Percentiles rank a stretch among this genome's conserved stretches.
phyloP scores from a whole-genome alignment of 2,888 invertebrate genomes.

The Cyclophora albipunctata region DNA sequence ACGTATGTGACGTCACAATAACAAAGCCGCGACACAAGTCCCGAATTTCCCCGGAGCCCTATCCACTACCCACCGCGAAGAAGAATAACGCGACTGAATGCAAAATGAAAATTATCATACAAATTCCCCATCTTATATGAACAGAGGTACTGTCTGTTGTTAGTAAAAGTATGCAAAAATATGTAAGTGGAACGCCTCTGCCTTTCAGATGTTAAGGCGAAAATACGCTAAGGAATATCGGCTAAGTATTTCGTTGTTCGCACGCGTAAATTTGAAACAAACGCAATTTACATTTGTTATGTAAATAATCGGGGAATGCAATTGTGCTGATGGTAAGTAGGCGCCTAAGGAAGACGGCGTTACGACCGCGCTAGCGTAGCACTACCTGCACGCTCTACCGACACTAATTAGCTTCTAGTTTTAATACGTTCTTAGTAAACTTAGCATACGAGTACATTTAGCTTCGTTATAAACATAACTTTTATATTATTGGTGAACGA shows the following conservation, averaged over 20 bases:
- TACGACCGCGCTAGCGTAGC: no score
- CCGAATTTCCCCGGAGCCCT: constrained; percentile 69
- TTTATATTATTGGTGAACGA: no score
- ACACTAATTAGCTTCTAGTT: no score
- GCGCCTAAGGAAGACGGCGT: no score
- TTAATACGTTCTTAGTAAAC: no score
- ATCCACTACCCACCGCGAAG: constrained; percentile 63
- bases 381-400: no score
- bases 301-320: constrained; percentile 44
- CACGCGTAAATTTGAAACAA: constrained; percentile 44
- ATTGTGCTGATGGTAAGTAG: constrained; percentile 16
- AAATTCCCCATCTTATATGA: constrained; percentile 69
- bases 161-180: constrained; percentile 67
- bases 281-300: constrained; percentile 51
- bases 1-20: constrained; percentile 30
- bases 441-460: no score
- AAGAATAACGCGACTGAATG: constrained; percentile 68
- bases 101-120: constrained; percentile 75
- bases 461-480: no score
- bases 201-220: constrained; percentile 47
- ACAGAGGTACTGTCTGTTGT: constrained; percentile 48
- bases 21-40: constrained; percentile 47
- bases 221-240: background rate
- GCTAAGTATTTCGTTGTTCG: constrained; percentile 22
- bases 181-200: constrained; percentile 54